Evolutionary conservation across 1,140 invertebrate genomes (phyloP).

Genomic region (Aplysia californica): DNA sequence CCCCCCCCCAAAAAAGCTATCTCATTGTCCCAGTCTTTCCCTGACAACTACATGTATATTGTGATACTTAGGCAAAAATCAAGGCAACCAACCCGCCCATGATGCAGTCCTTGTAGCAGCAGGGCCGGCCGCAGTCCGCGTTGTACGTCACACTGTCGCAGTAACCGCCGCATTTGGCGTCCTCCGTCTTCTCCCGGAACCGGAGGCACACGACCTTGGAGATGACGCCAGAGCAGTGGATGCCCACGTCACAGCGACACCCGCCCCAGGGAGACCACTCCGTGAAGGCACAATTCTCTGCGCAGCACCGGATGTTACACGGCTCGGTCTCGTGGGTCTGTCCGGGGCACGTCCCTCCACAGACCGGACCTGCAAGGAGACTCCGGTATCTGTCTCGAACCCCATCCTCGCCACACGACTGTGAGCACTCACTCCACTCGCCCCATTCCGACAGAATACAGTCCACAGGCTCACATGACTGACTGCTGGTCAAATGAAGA

Average conservation of each 20-base stretch:
- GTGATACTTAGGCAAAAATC: no score
- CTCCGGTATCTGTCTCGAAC: conserved; percentile 24
- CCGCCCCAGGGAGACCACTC: conserved; percentile 31
- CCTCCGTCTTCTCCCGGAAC: conserved; percentile 1
- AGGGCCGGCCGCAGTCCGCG: conserved; percentile 32
- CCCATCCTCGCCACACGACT: conserved; percentile 33
- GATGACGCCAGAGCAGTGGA: conserved; percentile 8
- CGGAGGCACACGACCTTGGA: conserved; percentile 29
- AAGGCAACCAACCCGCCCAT: conserved; percentile 11
- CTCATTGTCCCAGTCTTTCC: no score
- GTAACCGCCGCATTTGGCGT: conserved; percentile 35
- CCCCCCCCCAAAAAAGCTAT: no score
- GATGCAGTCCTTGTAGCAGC: conserved; percentile 41
- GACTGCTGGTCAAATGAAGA: not conserved
- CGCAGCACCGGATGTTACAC: conserved; percentile 41
- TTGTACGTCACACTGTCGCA: conserved; percentile 29
- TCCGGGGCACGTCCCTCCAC: conserved; percentile 33
- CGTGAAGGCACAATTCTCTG: conserved; percentile 32
- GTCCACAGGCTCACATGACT: conserved; percentile 28
- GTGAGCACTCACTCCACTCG: conserved; percentile 32
- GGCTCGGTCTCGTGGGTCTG: conserved; percentile 18
- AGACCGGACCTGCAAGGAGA: conserved; percentile 27
- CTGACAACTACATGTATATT: no score
- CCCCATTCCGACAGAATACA: conserved; percentile 40
- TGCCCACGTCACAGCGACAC: conserved; percentile 28